A percentile compares a stretch with the other conserved stretches of the same genome.
phyloP scores from a whole-genome alignment of 1,140 invertebrate species.

The Parasteatoda tepidariorum region DNA sequence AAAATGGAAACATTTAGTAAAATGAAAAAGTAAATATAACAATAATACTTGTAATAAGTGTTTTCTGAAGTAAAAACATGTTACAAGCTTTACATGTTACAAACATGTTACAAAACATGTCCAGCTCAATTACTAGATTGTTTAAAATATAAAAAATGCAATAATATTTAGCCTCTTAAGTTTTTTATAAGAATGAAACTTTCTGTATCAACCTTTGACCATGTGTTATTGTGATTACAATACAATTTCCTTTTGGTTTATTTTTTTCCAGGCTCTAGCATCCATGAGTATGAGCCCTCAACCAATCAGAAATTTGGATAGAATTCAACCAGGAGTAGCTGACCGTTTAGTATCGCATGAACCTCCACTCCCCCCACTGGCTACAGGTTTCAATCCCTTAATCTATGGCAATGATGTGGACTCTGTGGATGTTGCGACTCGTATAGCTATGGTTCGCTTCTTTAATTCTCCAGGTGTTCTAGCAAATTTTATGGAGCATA shows the following conservation, averaged over 20 bases:
- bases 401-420: slow-evolving; percentile 96
- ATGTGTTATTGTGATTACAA: too few relatives aligned
- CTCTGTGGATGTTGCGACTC: slow-evolving; percentile 97
- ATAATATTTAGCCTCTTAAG: too few relatives aligned
- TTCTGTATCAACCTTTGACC: too few relatives aligned
- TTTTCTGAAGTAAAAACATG: too few relatives aligned
- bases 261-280: slow-evolving; percentile 66
- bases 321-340: slow-evolving; percentile 63
- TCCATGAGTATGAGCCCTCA: slow-evolving; percentile 71
- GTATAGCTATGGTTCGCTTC: slow-evolving; percentile 98
- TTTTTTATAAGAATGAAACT: too few relatives aligned
- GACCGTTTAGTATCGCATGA: slow-evolving; percentile 60
- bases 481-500: slow-evolving; percentile 98
- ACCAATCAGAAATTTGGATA: slow-evolving; percentile 71
- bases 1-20: too few relatives aligned
- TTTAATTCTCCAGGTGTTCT: slow-evolving; percentile 98
- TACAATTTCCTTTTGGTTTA: background rate
- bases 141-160: too few relatives aligned
- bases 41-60: too few relatives aligned
- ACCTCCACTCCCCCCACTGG: slow-evolving; percentile 50
- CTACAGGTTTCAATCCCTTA: slow-evolving; percentile 80
- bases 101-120: too few relatives aligned
- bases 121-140: too few relatives aligned
- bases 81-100: too few relatives aligned
- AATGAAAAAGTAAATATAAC: too few relatives aligned